Base-by-base conservation (phyloP, 2,797 vertebrate species). In the Phaenicophaeus curvirostris region DNA sequence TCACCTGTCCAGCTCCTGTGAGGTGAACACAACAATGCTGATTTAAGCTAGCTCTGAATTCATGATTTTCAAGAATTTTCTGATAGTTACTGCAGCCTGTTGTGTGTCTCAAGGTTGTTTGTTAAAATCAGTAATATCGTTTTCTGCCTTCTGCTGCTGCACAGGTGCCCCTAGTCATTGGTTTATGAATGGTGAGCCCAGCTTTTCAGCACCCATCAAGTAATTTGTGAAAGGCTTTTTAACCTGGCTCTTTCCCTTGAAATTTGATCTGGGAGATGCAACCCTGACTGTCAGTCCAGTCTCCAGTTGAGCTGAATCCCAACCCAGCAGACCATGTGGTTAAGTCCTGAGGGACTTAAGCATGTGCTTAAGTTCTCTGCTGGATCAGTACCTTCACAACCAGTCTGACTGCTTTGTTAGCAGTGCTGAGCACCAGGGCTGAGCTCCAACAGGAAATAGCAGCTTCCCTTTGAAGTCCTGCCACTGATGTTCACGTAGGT, bases 381-480 rank as follows among this genome's bases (percentile, higher is more conserved):
- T 95, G 89, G 93, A 94, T 94, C 91, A 87, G 93, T 93, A 92
- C 92, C 91, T 94, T 95, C 85, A 65, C 84, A 97, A 97, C 90
- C 90, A 92, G 95, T 96, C 80, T 0, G 5, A 95, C 96, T 85
- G 94, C 94, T 96, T 97, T 96, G 95, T 94, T 96, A 96, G 94
- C 89, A 96, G 90, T 84, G 95, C 94, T 93, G 96, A 96, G 94
- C 93, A 92, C 93, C 74, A 89, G 83, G 95, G 95, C 94, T 90
- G 89, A 95, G 95, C 93, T 95, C 91, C 94, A 96, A 94, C 83
- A 97, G 96, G 96, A 97, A 97, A 95, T 51, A 92, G 83, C 82
- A 95, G 86, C 81, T 94, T 93, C 87, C 82, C 97, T 97, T 97
- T 97, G 97, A 97, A 96, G 93, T 96, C 74, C 94, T 97, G 95